phyloP scores from a whole-genome alignment of 2,888 invertebrate genomes.

The Stramonita haemastoma region DNA sequence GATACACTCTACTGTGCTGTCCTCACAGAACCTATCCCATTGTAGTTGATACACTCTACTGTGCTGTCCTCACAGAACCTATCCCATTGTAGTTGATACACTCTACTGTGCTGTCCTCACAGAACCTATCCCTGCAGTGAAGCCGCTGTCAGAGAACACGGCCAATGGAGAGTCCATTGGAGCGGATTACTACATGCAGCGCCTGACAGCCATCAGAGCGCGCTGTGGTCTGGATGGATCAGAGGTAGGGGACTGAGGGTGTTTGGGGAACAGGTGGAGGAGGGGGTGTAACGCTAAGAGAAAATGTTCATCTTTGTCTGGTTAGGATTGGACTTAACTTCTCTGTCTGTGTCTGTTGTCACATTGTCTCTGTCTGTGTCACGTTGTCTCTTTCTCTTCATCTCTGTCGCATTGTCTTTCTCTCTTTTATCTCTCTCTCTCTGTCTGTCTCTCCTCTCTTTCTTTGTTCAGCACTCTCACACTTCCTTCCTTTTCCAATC shows the following conservation, averaged over 20 bases:
- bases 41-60: too few relatives aligned
- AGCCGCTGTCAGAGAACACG: conserved; percentile 41
- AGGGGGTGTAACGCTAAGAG: neutral
- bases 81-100: too few relatives aligned
- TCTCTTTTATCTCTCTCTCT: neutral
- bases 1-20: too few relatives aligned
- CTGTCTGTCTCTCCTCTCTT: neutral
- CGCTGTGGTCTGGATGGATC: conserved; percentile 74
- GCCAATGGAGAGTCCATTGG: conserved; percentile 49
- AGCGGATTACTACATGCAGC: conserved; percentile 71
- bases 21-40: too few relatives aligned
- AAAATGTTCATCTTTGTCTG: too few relatives aligned
- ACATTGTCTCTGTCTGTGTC: neutral
- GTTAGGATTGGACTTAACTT: neutral
- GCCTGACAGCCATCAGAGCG: conserved; percentile 73
- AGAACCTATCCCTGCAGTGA: conserved; percentile 35
- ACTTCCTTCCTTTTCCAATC: too few relatives aligned
- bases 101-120: neutral
- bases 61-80: too few relatives aligned
- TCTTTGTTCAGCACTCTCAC: neutral
- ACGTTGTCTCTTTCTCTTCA: neutral
- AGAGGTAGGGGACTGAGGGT: conserved; percentile 38
- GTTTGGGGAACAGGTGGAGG: neutral
- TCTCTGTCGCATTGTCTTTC: neutral
- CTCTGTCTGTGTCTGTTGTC: neutral